phyloP scores from a whole-genome alignment of 2,113 vertebrate genomes.

The Sorex araneus region DNA sequence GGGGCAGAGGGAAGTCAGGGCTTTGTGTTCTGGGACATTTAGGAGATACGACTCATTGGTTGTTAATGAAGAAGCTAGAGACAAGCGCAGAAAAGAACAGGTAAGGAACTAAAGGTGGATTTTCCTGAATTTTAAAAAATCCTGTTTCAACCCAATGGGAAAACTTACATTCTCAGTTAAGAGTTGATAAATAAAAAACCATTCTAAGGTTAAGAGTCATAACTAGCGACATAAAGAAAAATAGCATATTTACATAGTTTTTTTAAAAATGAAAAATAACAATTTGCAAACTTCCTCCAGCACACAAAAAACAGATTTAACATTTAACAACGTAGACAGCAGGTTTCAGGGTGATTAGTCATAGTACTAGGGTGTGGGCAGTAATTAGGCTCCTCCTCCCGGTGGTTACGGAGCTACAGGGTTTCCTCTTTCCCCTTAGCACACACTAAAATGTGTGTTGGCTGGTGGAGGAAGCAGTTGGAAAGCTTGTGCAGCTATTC shows the following conservation, averaged over 20 bases:
- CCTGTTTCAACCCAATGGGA: background rate
- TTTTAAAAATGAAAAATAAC: background rate
- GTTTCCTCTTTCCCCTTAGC: background rate
- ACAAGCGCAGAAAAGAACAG: background rate
- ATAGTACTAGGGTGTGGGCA: background rate
- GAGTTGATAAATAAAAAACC: background rate
- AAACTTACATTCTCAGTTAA: background rate
- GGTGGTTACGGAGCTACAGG: background rate
- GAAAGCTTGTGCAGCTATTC: background rate
- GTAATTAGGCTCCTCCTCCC: background rate
- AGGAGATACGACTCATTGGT: background rate
- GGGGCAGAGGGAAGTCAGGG: background rate
- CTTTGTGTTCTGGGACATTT: background rate
- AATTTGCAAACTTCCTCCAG: background rate
- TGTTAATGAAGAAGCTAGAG: background rate
- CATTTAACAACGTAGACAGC: conserved; percentile 23
- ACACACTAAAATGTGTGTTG: background rate
- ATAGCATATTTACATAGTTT: background rate
- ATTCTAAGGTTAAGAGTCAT: background rate
- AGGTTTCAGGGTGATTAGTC: background rate
- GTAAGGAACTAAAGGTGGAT: background rate
- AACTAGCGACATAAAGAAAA: background rate
- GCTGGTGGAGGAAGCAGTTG: background rate
- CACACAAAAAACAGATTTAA: background rate
- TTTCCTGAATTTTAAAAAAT: background rate